A percentile compares a stretch with the other conserved stretches of the same genome.
Evolutionary conservation across 2,888 invertebrate species (phyloP).

Genomic region (Sinhomidia bicolor): DNA sequence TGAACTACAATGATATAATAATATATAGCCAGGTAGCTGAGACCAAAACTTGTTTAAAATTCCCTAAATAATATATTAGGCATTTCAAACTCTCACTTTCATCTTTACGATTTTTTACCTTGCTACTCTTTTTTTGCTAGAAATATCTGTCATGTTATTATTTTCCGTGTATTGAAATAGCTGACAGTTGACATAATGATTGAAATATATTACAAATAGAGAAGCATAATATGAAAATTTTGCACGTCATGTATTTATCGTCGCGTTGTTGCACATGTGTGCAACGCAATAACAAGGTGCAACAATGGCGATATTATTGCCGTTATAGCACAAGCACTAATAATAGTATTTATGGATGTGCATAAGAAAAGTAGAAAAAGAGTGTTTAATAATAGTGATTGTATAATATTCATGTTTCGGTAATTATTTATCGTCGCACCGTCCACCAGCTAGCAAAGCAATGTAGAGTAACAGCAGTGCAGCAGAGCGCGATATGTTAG

Average conservation of each 20-base stretch:
- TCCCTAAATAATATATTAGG: not conserved
- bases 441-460: not conserved
- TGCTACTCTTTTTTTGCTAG: not conserved
- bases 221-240: not conserved
- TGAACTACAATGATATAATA: not conserved
- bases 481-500: not conserved
- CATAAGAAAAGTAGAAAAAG: not conserved
- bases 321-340: not conserved
- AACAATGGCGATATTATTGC: not conserved
- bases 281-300: not conserved
- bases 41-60: constrained; percentile 6
- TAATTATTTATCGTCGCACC: not conserved
- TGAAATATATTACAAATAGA: not conserved
- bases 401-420: constrained; percentile 9
- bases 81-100: not conserved
- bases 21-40: not conserved
- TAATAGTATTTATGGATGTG: not conserved
- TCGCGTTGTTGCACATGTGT: not conserved
- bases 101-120: constrained; percentile 7
- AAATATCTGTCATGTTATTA: not conserved
- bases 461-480: not conserved
- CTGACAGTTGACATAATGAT: constrained; percentile 8
- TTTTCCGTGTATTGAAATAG: not conserved
- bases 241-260: not conserved
- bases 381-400: not conserved